Evolutionary conservation across 2,113 vertebrate species (phyloP), one percentile per base, ranked within the genome.

Genomic region (Psilopogon haemacephalus): DNA sequence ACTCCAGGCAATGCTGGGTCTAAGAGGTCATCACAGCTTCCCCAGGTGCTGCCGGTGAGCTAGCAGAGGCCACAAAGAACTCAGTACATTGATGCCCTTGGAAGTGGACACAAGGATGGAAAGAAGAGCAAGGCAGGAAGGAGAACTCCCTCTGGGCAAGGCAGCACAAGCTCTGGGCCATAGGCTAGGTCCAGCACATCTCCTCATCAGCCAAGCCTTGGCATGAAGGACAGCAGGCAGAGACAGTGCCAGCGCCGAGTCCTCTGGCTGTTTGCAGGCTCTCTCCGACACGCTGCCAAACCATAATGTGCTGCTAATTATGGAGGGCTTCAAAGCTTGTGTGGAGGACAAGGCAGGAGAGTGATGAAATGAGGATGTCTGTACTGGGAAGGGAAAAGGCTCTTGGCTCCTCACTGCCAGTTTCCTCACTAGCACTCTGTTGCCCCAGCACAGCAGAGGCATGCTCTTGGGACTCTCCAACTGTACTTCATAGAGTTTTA

Each of bases 31-130:
- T 16, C 40, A 33, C 48, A 35, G 12, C 74, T 28, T 69, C 33
- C 33, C 27, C 80, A 44, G 63, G 42, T 3, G 12, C 65, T 59
- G 40, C 64, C 26, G 71, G 52, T 4, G 1, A 1, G 35, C 5
- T 6, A 50, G 15, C 35, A 56, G 48, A 64, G 63, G 35, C 73
- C 0, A 1, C 17, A 50, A 72, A 69, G 21, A 86, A 37, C 58
- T 86, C 19, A 0, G 68, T 54, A 80, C 77, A 74, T 75, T 0
- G 30, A 76, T 37, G 80, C 40, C 69, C 59, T 26, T 0, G 9
- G 4, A 37, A 83, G 21, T 0, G 2, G 40, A 59, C 0, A 7
- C 7, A 28, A 78, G 13, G 28, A 60, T 23, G 54, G 44, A 33
- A 76, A 93, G 81, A 24, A 73, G 50, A 74, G 52, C n/a, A 50